Percentiles rank a stretch among this genome's conserved stretches.
Conservation (phyloP, 2,888 invertebrate species). For the Mermis nigrescens region DNA sequence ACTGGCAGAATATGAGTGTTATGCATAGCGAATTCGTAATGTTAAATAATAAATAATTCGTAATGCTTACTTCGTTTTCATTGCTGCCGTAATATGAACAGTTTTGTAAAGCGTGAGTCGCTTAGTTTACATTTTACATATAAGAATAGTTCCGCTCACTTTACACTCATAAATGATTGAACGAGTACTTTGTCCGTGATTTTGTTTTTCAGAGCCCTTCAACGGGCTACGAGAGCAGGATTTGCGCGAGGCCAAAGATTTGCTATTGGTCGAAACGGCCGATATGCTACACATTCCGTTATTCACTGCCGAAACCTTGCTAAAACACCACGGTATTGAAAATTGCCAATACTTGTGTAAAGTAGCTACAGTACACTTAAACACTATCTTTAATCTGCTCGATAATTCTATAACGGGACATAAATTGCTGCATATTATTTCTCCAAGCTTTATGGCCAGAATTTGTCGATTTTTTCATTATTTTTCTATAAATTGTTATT, state of each 20-base stretch:
- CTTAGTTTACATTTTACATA: not conserved
- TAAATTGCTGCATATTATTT: too few relatives aligned
- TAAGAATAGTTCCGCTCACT: not conserved
- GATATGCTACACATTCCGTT: conserved; percentile 51
- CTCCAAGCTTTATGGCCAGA: too few relatives aligned
- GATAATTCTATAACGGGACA: too few relatives aligned
- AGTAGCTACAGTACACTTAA: too few relatives aligned
- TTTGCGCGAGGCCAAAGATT: conserved; percentile 50
- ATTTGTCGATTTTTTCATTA: too few relatives aligned
- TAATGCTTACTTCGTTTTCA: not conserved
- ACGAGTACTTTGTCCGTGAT: too few relatives aligned
- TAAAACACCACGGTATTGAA: conserved; percentile 49
- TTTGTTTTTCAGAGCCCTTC: conserved; percentile 10
- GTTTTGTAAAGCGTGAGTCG: not conserved
- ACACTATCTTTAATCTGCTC: too few relatives aligned
- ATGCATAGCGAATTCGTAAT: too few relatives aligned
- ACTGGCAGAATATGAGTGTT: too few relatives aligned
- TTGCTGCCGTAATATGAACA: not conserved
- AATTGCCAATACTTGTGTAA: too few relatives aligned
- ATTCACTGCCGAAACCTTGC: conserved; percentile 49
- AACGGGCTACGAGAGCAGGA: conserved; percentile 46
- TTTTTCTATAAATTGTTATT: too few relatives aligned
- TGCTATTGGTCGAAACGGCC: conserved; percentile 48
- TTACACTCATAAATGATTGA: not conserved
- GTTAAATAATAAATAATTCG: too few relatives aligned